Conservation (phyloP, 1,140 invertebrate genomes). For the Cataglyphis hispanica region DNA sequence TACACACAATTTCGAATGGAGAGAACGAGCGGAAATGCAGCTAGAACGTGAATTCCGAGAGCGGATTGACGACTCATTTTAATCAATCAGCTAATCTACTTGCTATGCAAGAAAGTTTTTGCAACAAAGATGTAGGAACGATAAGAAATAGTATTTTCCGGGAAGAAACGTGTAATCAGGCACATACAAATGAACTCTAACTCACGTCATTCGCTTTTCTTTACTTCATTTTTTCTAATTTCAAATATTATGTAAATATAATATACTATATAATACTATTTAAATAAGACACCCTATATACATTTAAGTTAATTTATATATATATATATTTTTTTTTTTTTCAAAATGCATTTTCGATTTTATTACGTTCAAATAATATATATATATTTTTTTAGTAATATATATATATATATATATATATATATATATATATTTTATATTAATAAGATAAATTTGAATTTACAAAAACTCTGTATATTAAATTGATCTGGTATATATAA, state of each 20-base stretch:
- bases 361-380: too few relatives aligned
- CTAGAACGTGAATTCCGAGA: neutral
- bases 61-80: constrained; percentile 28
- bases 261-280: too few relatives aligned
- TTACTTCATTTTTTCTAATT: neutral
- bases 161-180: neutral
- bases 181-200: neutral
- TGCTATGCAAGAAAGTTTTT: constrained; percentile 1
- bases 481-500: too few relatives aligned
- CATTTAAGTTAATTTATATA: too few relatives aligned
- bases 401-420: too few relatives aligned
- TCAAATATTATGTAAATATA: neutral
- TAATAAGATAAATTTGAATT: too few relatives aligned
- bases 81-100: constrained; percentile 40
- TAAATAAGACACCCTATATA: too few relatives aligned
- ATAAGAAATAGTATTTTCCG: neutral
- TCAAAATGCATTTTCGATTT: too few relatives aligned
- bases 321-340: too few relatives aligned
- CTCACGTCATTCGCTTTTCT: neutral
- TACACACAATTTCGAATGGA: constrained; percentile 46
- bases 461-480: too few relatives aligned
- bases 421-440: too few relatives aligned
- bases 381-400: too few relatives aligned
- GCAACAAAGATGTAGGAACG: neutral
- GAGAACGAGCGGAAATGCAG: constrained; percentile 9